Percentiles rank a stretch among this genome's conserved stretches.
These are phyloP conservation scores for Drosophila formosana DNA, from an alignment of 2,888 invertebrate species.

Conservation along the genomic window DNA sequence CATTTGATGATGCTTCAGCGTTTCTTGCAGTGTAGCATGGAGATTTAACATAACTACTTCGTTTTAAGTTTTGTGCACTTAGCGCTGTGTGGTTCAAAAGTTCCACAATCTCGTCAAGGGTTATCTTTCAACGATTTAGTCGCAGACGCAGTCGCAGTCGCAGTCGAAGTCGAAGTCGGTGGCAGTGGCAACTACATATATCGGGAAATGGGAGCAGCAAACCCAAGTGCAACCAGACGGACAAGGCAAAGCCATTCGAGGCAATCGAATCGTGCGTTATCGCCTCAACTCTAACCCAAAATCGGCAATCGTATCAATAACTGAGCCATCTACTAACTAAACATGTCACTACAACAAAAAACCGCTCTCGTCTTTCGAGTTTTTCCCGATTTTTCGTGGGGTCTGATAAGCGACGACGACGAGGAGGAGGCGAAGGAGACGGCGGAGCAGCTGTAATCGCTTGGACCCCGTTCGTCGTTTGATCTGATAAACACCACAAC, in stretches of 20 bases:
- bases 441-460: slow-evolving; percentile 28
- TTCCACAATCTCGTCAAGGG: slow-evolving; percentile 58
- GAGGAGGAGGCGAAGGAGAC: background rate
- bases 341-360: slow-evolving; percentile 16
- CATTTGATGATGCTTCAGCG: slow-evolving; percentile 3
- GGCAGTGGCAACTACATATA: background rate
- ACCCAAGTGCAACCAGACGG: slow-evolving; percentile 11
- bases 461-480: slow-evolving; percentile 39
- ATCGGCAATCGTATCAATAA: slow-evolving; percentile 34
- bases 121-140: slow-evolving; percentile 61
- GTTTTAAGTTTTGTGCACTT: slow-evolving; percentile 40
- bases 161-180: background rate
- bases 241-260: background rate
- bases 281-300: slow-evolving; percentile 42
- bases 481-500: slow-evolving; percentile 40
- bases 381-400: slow-evolving; percentile 27
- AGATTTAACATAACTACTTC: slow-evolving; percentile 8
- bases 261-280: slow-evolving; percentile 31
- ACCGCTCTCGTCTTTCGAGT: slow-evolving; percentile 34
- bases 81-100: slow-evolving; percentile 48
- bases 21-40: slow-evolving; percentile 45
- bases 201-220: slow-evolving; percentile 37
- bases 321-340: slow-evolving; percentile 19
- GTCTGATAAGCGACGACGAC: slow-evolving; percentile 40
- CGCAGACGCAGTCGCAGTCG: slow-evolving; percentile 7